Base-by-base conservation (phyloP, 2,888 invertebrate genomes). In the Limenitis camilla region DNA sequence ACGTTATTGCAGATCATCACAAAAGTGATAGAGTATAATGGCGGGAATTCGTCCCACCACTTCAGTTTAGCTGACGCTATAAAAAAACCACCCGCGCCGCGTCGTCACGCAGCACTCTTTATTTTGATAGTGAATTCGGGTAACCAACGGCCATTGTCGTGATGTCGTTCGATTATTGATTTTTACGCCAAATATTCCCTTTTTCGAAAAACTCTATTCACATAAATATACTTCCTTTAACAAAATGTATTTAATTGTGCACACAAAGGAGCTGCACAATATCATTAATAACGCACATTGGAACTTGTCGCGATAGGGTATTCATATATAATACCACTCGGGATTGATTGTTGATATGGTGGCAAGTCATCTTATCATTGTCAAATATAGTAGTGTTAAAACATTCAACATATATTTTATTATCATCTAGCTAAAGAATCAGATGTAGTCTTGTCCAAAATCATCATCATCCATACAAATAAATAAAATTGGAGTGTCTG, bases 151-250 rank as follows among this genome's bases (percentile, higher is more conserved):
- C 79, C 63, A 76, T 86, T 85, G 86, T 85, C 72, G 62, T 63
- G 60, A 64, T 64, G 69, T 72, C 78, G 72, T 80, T 78, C 77
- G 80, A 86, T 86, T 87, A 86, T 87, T 87, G 87, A 87, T 87
- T 86, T 86, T 86, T 81, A 86, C 86, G 85, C 85, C 76, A 84
- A 82, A 86, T 81, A 79, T 78, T 81, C 70, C 77, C 76, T 82
- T 82, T 83, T 78, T 72, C 65, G 64, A 72, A 75, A 78, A 76
- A 59, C 66, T 67, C 80, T 71, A 82, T 86, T 85, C 76, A 82
- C 69, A 65, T 71, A 82, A 83, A 83, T 79, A 84, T 78, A 72
- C 67, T 82, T 79, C 78, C 77, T 81, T 81, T 76, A 72, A 73
- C 70, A 69, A 74, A 78, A 75, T 75, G 70, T 74, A 78, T 77